Percentiles rank a stretch among this genome's conserved stretches.
phyloP scores from a whole-genome alignment of 2,113 vertebrate species.

The Proteles cristata region DNA sequence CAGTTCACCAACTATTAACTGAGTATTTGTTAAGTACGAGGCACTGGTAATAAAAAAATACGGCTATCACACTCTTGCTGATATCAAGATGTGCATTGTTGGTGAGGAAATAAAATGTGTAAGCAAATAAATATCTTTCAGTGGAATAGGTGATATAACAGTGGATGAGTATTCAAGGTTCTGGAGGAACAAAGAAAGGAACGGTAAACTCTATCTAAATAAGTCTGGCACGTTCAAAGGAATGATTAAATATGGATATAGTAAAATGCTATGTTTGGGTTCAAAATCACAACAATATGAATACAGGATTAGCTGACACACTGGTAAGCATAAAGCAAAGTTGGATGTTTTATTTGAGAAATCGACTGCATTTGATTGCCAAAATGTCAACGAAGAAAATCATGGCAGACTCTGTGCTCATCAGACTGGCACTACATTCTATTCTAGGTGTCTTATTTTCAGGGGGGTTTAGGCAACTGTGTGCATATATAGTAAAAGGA shows the following conservation, averaged over 20 bases:
- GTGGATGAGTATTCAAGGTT: neutral
- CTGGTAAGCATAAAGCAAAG: constrained; percentile 1
- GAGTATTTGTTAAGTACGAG: neutral
- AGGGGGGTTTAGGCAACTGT: neutral
- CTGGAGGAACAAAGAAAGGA: neutral
- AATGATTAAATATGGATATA: neutral
- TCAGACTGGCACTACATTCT: neutral
- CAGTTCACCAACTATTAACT: neutral
- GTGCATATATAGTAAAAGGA: neutral
- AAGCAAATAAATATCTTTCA: neutral
- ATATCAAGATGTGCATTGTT: neutral
- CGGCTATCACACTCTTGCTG: neutral
- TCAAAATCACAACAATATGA: neutral
- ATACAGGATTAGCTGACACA: constrained; percentile 10
- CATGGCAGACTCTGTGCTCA: neutral
- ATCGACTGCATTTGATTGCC: neutral
- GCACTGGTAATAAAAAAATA: neutral
- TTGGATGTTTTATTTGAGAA: constrained; percentile 37
- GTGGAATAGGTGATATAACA: neutral
- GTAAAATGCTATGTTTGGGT: neutral
- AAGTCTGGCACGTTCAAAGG: neutral
- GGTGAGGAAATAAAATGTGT: neutral
- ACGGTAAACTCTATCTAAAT: neutral
- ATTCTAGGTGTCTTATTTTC: neutral
- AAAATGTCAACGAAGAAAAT: neutral